These are phyloP conservation scores for Phalacrocorax carbo DNA, from an alignment of 2,113 vertebrate species.

Conservation along the genomic window DNA sequence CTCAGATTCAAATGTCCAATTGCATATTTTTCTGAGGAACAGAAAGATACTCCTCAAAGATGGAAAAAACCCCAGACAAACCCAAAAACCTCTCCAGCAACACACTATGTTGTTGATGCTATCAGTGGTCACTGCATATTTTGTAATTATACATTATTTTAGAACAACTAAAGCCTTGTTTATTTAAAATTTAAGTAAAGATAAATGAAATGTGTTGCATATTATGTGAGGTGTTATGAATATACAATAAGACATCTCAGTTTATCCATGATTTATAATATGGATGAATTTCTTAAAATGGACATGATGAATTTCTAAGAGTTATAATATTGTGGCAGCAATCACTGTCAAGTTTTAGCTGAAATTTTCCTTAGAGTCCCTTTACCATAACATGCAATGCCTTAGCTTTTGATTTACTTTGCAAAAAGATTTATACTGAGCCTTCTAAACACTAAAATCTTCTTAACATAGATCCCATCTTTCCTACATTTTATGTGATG, in stretches of 20 bases:
- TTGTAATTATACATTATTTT: neutral
- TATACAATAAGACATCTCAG: neutral
- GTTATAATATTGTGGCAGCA: neutral
- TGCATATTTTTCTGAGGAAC: neutral
- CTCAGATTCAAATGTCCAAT: neutral
- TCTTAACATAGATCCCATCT: constrained; percentile 16
- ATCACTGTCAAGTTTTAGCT: neutral
- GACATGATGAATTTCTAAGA: neutral
- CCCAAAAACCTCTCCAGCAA: neutral
- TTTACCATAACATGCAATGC: neutral
- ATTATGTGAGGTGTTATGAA: neutral
- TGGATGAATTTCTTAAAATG: neutral
- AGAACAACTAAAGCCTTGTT: neutral
- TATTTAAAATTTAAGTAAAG: neutral
- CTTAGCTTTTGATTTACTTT: constrained; percentile 20
- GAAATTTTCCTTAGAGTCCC: neutral
- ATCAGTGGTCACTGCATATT: neutral
- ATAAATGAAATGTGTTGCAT: neutral
- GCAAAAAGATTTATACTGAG: constrained; percentile 1
- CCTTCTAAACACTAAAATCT: constrained; percentile 16
- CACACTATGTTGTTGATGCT: neutral
- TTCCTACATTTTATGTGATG: neutral
- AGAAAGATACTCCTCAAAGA: neutral
- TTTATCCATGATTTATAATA: neutral
- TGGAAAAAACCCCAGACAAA: no score